Conservation (phyloP, 2,888 invertebrate genomes). For the Agonopterix alstromeriana region DNA sequence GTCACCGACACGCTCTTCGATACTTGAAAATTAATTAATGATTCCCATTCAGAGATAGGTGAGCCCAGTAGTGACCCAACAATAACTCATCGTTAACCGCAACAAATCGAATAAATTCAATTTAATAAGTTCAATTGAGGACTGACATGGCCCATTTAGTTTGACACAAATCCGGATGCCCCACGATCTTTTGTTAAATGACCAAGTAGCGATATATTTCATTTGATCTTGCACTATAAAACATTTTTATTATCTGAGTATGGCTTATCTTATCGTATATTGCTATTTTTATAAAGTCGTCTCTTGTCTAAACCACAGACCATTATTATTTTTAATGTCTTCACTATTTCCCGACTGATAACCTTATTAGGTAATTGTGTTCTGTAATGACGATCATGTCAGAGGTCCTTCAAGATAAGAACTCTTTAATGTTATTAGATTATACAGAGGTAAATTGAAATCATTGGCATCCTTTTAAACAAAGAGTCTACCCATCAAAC, state of each 20-base stretch:
- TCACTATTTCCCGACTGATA: conserved; percentile 1
- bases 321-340: conserved; percentile 2
- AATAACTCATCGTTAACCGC: conserved; percentile 50
- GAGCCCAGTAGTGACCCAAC: conserved; percentile 17
- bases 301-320: neutral
- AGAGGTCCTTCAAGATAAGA: conserved; percentile 8
- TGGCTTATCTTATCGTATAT: neutral
- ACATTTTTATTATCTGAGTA: neutral
- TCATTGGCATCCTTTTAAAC: too few relatives aligned
- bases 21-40: too few relatives aligned
- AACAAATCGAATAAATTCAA: conserved; percentile 43
- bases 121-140: conserved; percentile 66
- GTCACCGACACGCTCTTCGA: too few relatives aligned
- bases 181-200: conserved; percentile 39
- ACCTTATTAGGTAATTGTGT: conserved; percentile 6
- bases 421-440: too few relatives aligned
- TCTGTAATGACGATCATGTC: conserved; percentile 5
- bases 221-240: conserved; percentile 11
- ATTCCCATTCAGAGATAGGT: neutral
- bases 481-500: too few relatives aligned
- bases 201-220: conserved; percentile 25
- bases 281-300: neutral
- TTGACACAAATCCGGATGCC: conserved; percentile 44
- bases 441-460: too few relatives aligned
- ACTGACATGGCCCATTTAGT: conserved; percentile 55